Evolutionary conservation across 2,888 invertebrate species (phyloP), one percentile per base, ranked within the genome.

Genomic region (Meteorus cinctellus): DNA sequence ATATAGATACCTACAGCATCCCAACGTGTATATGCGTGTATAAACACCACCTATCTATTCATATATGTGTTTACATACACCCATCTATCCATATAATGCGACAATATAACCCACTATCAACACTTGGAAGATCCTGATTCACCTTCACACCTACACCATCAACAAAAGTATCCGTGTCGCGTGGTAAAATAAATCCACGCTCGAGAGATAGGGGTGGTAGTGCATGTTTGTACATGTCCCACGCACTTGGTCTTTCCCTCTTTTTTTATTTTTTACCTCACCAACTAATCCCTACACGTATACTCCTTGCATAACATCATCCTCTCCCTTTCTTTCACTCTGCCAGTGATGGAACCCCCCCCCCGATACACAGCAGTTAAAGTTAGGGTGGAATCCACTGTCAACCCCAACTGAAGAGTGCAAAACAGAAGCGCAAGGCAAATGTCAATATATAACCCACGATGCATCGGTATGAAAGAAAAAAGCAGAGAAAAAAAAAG

Each of bases 401-500:
- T 62, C 29, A 31, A 31, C 62, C 62, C 69, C 70, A 65, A 74
- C 63, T 72, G 70, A 60, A 69, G 41, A 74, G 68, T 19, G 68
- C 59, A 31, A 63, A 48, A 70, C 74, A 72, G 62, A 65, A 76
- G 82, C 78, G 79, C 86, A 86, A 84, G 86, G 86, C 86, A 88
- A 88, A 88, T 88, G 87, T 88, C 87, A 88, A 86, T 88, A 86
- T 86, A 85, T 88, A 87, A 85, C 24, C 27, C 86, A 80, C 81
- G 81, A 84, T 84, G 83, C 86, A 83, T 85, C 81, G 71, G 75
- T 79, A 73, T 70, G 74, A 78, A 77, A 70, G 69, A 72, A 74
- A 27, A 60, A 70, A 27, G 66, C 68, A 65, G 66, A 68, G 59
- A 19, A n/a, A 63, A 45, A 80, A 78, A 78, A 81, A 82, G 81